These are phyloP conservation scores for Brachyistius frenatus DNA, from an alignment of 2,113 vertebrate species.

Conservation along the genomic window DNA sequence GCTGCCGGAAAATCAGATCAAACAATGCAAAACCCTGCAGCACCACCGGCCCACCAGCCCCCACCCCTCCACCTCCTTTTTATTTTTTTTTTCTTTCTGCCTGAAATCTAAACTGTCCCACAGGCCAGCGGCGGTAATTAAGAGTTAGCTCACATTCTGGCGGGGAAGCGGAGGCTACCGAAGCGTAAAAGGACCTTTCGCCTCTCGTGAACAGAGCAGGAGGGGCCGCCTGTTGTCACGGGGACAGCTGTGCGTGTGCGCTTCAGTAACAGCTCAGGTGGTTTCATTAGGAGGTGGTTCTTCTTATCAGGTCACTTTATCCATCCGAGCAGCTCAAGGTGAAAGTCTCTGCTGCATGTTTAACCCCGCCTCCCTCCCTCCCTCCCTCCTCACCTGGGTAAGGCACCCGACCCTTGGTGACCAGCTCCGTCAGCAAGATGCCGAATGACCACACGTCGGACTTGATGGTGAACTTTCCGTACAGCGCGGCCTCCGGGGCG, in stretches of 20 bases:
- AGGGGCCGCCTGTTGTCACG: constrained; percentile 24
- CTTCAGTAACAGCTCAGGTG: constrained; percentile 17
- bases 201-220: constrained; percentile 24
- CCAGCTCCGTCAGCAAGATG: constrained; percentile 96
- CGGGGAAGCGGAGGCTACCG: constrained; percentile 30
- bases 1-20: too few relatives aligned
- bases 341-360: neutral
- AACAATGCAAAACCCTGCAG: neutral
- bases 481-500: constrained; percentile 94
- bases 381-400: constrained; percentile 91
- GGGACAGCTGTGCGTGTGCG: constrained; percentile 17
- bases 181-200: constrained; percentile 43
- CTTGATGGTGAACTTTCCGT: constrained; percentile 98
- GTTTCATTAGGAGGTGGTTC: neutral
- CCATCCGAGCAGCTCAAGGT: neutral
- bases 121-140: constrained; percentile 25
- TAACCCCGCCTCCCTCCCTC: too few relatives aligned
- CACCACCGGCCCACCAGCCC: constrained; percentile 9
- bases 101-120: constrained; percentile 27
- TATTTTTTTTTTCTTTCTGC: constrained; percentile 17
- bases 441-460: constrained; percentile 99
- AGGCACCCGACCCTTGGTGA: constrained; percentile 97
- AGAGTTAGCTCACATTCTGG: constrained; percentile 44
- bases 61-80: constrained; percentile 6
- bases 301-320: constrained; percentile 29